Conservation (phyloP, 2,113 vertebrate species). For the Indicator indicator region DNA sequence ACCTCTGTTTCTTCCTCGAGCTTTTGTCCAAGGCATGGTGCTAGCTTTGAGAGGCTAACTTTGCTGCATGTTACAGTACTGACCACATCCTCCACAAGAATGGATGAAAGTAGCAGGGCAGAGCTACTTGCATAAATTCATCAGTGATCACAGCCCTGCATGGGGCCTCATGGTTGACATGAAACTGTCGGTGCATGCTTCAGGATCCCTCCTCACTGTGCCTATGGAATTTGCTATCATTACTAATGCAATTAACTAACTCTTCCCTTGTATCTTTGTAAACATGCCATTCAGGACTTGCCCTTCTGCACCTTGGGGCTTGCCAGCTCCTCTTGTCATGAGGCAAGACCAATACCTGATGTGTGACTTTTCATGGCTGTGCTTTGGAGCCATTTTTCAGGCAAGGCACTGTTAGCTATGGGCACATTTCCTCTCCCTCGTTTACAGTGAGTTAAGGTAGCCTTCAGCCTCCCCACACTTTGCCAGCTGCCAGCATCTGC, state of each 20-base stretch:
- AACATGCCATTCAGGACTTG: not conserved
- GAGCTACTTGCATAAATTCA: not conserved
- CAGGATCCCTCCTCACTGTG: fast-evolving
- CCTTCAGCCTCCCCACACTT: not conserved
- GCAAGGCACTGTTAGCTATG: not conserved
- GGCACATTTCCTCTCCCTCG: not conserved
- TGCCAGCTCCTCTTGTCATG: not conserved
- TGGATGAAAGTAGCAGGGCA: not conserved
- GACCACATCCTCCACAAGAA: fast-evolving
- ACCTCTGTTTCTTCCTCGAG: not conserved
- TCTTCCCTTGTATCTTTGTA: not conserved
- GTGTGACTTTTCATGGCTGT: not conserved
- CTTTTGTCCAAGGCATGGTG: fast-evolving
- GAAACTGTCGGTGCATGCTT: fast-evolving
- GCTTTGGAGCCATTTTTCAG: not conserved
- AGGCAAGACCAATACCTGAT: not conserved
- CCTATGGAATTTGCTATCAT: not conserved
- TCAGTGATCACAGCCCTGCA: not conserved
- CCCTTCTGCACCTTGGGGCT: not conserved
- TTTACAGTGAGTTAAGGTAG: not conserved
- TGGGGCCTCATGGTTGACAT: not conserved
- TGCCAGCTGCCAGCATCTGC: not conserved
- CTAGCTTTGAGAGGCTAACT: not conserved
- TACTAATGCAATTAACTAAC: not conserved
- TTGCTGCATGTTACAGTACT: not conserved